phyloP scores from a whole-genome alignment of 2,888 invertebrate genomes.

The Litoditis marina region DNA sequence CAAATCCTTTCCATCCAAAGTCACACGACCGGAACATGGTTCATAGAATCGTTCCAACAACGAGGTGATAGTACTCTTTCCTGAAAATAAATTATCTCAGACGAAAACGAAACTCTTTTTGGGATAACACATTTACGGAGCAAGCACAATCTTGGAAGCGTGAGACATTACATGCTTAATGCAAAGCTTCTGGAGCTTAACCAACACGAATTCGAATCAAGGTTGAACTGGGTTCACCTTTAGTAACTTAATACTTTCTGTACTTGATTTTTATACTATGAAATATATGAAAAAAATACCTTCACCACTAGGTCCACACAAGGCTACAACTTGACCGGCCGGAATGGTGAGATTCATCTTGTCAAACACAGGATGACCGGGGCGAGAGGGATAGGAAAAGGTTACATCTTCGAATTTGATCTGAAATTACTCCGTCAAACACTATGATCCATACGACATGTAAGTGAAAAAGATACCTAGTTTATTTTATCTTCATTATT shows the following conservation, averaged over 20 bases:
- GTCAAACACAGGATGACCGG: constrained; percentile 71
- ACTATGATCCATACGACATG: neutral
- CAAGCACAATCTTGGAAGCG: no score
- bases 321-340: constrained; percentile 83
- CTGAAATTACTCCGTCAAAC: constrained; percentile 63
- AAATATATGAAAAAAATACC: constrained; percentile 66
- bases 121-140: no score
- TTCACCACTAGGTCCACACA: constrained; percentile 88
- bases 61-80: constrained; percentile 85
- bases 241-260: neutral
- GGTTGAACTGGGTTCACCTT: no score
- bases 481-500: no score
- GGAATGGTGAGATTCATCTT: constrained; percentile 79
- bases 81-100: no score
- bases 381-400: constrained; percentile 80
- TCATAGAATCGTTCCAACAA: constrained; percentile 87
- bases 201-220: no score
- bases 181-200: no score
- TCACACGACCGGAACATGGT: constrained; percentile 72
- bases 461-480: neutral
- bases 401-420: constrained; percentile 77
- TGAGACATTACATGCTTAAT: no score
- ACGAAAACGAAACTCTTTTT: no score
- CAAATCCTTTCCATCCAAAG: constrained; percentile 76
- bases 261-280: neutral